These are phyloP conservation scores for Chydorus sphaericus DNA, from an alignment of 2,888 invertebrate species.

Conservation along the genomic window DNA sequence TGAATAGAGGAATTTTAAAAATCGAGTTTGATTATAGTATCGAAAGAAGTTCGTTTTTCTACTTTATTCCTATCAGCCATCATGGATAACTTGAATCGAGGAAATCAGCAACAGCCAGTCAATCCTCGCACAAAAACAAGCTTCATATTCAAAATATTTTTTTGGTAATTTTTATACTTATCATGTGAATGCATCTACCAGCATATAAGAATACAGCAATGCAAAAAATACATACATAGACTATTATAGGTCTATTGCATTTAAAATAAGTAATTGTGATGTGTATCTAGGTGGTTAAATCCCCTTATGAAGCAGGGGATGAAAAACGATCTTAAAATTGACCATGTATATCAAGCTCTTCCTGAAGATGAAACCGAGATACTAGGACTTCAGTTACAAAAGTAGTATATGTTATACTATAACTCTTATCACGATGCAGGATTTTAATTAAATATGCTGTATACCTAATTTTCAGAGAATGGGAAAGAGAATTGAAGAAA, in stretches of 20 bases:
- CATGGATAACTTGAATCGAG: no score
- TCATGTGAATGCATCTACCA: no score
- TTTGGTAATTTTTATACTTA: background rate
- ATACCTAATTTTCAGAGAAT: background rate
- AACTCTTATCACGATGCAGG: no score
- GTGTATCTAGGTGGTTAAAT: conserved; percentile 22
- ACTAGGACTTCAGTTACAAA: conserved; percentile 22
- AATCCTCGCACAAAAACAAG: background rate
- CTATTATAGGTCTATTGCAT: background rate
- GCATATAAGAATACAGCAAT: no score
- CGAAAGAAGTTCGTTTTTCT: no score
- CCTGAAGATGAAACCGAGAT: conserved; percentile 21
- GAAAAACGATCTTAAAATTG: conserved; percentile 22
- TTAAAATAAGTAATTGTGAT: background rate
- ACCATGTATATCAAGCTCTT: conserved; percentile 22
- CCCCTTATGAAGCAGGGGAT: conserved; percentile 23
- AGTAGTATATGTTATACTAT: conserved; percentile 21
- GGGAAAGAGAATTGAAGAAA: background rate
- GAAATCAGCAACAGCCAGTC: background rate
- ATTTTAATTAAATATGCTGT: no score
- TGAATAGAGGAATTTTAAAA: no score
- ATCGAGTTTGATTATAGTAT: no score
- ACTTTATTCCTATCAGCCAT: no score
- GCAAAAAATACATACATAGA: background rate
- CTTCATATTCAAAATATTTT: background rate